Percentiles rank a stretch among this genome's conserved stretches.
Conservation (phyloP, 2,888 invertebrate genomes). For the Andrena chrysosceles region DNA sequence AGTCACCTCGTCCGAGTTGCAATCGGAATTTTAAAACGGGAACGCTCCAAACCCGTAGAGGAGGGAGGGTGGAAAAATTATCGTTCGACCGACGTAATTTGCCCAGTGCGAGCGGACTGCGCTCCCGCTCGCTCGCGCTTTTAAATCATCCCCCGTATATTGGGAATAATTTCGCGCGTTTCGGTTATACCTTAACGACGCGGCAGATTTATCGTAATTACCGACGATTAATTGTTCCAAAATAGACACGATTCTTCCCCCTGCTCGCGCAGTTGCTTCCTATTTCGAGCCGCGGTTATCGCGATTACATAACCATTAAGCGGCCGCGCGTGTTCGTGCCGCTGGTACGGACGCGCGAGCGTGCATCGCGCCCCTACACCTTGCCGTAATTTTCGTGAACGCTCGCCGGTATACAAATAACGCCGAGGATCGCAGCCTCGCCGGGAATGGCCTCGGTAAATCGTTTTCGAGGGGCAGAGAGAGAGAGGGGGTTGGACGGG, state of each 20-base stretch:
- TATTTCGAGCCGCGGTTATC: conserved; percentile 52
- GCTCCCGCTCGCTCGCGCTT: neutral
- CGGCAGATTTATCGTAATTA: conserved; percentile 54
- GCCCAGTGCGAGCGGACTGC: neutral
- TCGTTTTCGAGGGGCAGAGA: conserved; percentile 59
- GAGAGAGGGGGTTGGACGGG: neutral
- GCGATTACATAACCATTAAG: conserved; percentile 54
- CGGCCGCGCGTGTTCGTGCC: conserved; percentile 4
- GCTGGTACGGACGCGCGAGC: neutral
- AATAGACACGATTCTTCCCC: conserved; percentile 53
- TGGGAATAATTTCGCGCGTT: conserved; percentile 51
- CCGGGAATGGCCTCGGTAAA: conserved; percentile 67
- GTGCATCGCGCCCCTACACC: conserved; percentile 25
- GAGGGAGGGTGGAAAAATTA: conserved; percentile 16
- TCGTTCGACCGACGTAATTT: conserved; percentile 19
- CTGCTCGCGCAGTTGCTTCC: conserved; percentile 41
- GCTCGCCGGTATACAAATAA: conserved; percentile 62
- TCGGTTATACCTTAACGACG: conserved; percentile 43
- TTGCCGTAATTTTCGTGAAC: conserved; percentile 55
- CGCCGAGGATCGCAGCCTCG: conserved; percentile 52
- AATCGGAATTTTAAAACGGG: conserved; percentile 5
- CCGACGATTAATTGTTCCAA: conserved; percentile 58
- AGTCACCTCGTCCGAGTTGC: neutral
- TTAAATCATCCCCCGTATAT: conserved; percentile 48
- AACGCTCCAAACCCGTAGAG: neutral